phyloP scores from a whole-genome alignment of 2,888 invertebrate genomes.

The Ariolimax columbianus region DNA sequence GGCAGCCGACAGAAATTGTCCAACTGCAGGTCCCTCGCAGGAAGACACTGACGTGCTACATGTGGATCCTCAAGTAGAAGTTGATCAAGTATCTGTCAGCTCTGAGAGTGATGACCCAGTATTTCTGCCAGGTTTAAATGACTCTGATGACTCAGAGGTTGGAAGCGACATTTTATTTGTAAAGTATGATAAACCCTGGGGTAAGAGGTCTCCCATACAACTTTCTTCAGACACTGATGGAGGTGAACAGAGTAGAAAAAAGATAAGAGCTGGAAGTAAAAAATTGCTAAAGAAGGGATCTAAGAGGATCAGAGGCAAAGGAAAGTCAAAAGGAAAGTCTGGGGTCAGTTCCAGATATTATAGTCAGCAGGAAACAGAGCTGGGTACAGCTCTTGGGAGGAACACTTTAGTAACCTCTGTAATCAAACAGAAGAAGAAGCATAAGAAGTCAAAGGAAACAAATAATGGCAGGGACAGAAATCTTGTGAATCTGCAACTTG shows the following conservation, averaged over 20 bases:
- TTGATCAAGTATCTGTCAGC: constrained; percentile 51
- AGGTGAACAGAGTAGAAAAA: constrained; percentile 46
- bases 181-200: constrained; percentile 84
- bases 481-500: constrained; percentile 53
- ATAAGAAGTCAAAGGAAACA: constrained; percentile 34
- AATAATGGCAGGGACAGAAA: constrained; percentile 45
- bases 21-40: constrained; percentile 70
- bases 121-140: constrained; percentile 31
- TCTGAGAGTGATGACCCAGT: constrained; percentile 55
- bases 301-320: constrained; percentile 17
- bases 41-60: constrained; percentile 33
- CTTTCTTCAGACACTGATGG: constrained; percentile 52
- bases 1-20: constrained; percentile 71
- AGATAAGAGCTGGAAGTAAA: constrained; percentile 49
- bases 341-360: too few species aligned
- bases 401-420: too few species aligned
- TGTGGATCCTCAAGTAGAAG: constrained; percentile 31
- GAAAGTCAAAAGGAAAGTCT: too few species aligned
- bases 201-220: constrained; percentile 83
- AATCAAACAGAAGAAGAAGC: constrained; percentile 18
- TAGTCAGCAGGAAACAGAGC: too few species aligned
- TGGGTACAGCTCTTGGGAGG: too few species aligned
- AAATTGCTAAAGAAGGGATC: constrained; percentile 53
- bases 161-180: constrained; percentile 80
- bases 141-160: constrained; percentile 57